Conservation (phyloP, 2,113 vertebrate species). For the Noctilio leporinus region DNA sequence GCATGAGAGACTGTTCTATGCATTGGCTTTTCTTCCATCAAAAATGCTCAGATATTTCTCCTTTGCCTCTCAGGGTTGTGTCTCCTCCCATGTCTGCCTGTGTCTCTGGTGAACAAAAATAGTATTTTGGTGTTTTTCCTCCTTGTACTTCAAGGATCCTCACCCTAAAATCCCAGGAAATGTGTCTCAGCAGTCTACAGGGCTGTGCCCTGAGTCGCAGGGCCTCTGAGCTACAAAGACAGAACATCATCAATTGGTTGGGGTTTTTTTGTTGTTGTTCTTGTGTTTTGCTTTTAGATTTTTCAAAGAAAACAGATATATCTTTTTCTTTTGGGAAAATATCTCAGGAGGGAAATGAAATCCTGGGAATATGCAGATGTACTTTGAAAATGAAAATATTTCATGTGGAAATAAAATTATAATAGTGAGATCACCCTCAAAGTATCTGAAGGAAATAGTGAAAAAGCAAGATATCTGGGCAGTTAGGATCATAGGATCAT, state of each 20-base stretch:
- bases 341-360: conserved; percentile 4
- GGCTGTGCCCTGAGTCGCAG: not conserved
- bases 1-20: not conserved
- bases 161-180: not conserved
- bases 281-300: conserved; percentile 20
- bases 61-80: not conserved
- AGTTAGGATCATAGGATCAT: not conserved
- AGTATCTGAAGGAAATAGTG: not conserved
- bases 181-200: not conserved
- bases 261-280: not conserved
- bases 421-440: not conserved
- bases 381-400: conserved; percentile 23
- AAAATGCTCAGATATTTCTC: not conserved
- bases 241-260: not conserved
- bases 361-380: not conserved
- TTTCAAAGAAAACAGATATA: not conserved
- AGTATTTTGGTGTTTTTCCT: not conserved
- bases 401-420: not conserved
- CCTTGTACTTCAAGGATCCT: not conserved
- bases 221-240: not conserved
- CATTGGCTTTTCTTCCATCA: not conserved
- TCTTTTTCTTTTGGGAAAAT: not conserved
- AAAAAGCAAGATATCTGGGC: not conserved
- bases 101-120: not conserved
- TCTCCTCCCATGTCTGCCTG: not conserved